Evolutionary conservation across 2,113 vertebrate genomes (phyloP).

Genomic region (Lathamus discolor): DNA sequence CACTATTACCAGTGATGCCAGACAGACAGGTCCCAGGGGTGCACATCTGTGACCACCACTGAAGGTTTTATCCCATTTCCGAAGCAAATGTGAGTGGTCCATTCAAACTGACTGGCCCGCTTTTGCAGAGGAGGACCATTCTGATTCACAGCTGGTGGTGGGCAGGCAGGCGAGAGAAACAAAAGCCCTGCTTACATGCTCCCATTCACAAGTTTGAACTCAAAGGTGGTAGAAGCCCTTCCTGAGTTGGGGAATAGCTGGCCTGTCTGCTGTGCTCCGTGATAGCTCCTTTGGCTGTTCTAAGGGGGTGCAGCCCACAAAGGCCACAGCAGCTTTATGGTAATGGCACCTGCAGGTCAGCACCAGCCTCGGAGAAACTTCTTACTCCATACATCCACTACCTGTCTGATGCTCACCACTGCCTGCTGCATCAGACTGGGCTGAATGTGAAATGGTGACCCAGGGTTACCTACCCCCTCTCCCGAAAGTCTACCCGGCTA

Average conservation of each 20-base stretch:
- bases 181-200: not conserved
- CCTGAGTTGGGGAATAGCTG: not conserved
- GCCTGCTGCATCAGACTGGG: not conserved
- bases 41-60: not conserved
- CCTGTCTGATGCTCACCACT: not conserved
- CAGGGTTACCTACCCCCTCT: not conserved
- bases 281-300: not conserved
- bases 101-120: not conserved
- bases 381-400: accelerated
- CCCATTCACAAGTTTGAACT: not conserved
- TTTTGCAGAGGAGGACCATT: not conserved
- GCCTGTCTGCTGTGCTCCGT: not conserved
- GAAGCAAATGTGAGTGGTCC: not conserved
- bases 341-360: not conserved
- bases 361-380: not conserved
- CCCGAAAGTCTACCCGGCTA: not conserved
- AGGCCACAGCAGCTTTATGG: no score
- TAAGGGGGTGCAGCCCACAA: not conserved
- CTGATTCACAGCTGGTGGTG: not conserved
- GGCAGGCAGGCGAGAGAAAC: not conserved
- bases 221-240: not conserved
- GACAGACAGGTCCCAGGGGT: not conserved
- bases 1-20: not conserved
- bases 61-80: not conserved
- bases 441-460: not conserved